Evolutionary conservation across 2,797 vertebrate species (phyloP).

Genomic region (Prionace glauca): DNA sequence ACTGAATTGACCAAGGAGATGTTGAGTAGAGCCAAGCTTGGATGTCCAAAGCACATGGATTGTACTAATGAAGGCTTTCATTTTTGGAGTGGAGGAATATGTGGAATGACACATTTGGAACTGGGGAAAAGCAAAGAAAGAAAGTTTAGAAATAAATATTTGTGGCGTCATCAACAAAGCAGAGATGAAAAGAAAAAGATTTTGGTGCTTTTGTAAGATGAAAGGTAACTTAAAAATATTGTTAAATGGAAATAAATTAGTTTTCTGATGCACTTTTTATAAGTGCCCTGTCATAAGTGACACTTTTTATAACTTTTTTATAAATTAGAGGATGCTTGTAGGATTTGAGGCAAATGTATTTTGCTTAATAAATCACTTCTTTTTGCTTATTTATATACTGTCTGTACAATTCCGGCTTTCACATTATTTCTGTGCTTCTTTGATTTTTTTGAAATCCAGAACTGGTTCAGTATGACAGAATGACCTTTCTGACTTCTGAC

Average conservation of each 20-base stretch:
- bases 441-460: slow-evolving; percentile 1
- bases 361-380: slow-evolving; percentile 13
- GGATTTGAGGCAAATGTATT: neutral
- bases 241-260: neutral
- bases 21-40: neutral
- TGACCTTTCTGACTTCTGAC: neutral
- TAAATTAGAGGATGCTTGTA: neutral
- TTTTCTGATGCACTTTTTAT: neutral
- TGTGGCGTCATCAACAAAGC: neutral
- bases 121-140: neutral
- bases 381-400: neutral
- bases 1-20: neutral
- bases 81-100: neutral
- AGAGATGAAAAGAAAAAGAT: no score
- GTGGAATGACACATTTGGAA: neutral
- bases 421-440: neutral
- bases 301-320: neutral
- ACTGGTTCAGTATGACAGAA: neutral
- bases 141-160: neutral
- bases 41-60: neutral
- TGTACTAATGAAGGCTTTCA: neutral
- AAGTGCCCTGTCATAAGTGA: no score
- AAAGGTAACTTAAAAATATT: neutral
- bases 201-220: neutral
- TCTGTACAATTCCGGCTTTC: neutral